Conservation (phyloP, 2,888 invertebrate genomes). For the Andrena dorsata region DNA sequence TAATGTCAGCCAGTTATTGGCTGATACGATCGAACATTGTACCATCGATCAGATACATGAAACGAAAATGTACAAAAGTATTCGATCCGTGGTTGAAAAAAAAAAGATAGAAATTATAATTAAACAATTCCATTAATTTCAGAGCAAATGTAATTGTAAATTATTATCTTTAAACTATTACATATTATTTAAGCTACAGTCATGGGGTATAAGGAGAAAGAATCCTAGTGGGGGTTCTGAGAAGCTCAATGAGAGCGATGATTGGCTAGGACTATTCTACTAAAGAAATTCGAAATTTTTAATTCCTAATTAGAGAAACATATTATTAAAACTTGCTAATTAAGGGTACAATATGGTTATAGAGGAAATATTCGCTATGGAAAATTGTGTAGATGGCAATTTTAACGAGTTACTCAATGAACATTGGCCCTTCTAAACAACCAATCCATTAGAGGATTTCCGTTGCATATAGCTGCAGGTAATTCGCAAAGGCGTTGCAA, state of each 20-base stretch:
- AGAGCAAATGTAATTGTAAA: too few relatives aligned
- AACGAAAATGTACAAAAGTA: too few relatives aligned
- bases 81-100: too few relatives aligned
- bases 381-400: not conserved
- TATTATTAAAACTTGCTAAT: slow-evolving; percentile 12
- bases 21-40: slow-evolving; percentile 4
- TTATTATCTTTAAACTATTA: too few relatives aligned
- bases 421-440: slow-evolving; percentile 59
- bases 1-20: slow-evolving; percentile 16
- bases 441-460: slow-evolving; percentile 50
- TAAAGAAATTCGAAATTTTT: not conserved
- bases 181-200: too few relatives aligned
- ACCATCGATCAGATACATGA: too few relatives aligned
- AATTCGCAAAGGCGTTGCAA: not conserved
- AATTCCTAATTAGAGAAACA: not conserved
- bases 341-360: slow-evolving; percentile 22
- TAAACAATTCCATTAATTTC: too few relatives aligned
- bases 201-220: too few relatives aligned
- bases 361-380: not conserved
- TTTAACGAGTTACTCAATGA: not conserved
- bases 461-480: not conserved
- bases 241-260: not conserved
- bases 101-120: too few relatives aligned
- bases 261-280: not conserved
- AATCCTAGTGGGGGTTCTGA: too few relatives aligned